Evolutionary conservation across 2,113 vertebrate species (phyloP), one percentile per base, ranked within the genome.

Genomic region (Nothocercus nigrocapillus): DNA sequence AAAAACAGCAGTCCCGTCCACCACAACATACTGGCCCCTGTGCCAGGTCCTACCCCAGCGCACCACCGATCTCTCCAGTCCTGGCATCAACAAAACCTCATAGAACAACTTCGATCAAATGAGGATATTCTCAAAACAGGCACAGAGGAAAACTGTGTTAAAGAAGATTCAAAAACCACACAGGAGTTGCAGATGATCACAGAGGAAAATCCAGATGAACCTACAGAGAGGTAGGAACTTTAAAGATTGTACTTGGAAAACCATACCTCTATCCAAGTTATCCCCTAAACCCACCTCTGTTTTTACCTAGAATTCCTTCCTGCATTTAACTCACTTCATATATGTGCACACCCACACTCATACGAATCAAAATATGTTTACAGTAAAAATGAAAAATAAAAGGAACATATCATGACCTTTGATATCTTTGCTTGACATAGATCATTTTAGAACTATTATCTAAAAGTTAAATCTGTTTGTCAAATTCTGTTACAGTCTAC

Each of bases 221-320:
- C 98, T 90, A 97, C 97, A 96, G 98, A 99, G 94, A 99, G 99
- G 99, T 99, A 99, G 89, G 98, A 96, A 67, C 95, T 97, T 94
- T 92, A 36, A 49, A 84, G 51, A 44, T 54, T 67, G 91, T 34
- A 1, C 94, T 75, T 38, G 56, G 58, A 90, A 93, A 95, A 58
- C 24, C 32, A 28, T 56, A 94, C 53, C 81, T 64, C 87, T 72
- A 44, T 64, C 59, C 64, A 81, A 84, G n/a, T 96, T 92, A 34
- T 66, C 79, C 11, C 87, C 34, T 92, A 12, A 56, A 77, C 25
- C 5, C 88, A 51, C 58, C 72, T 91, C 95, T 82, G 61, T 83
- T 85, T 91, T 59, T 85, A 94, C 88, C 15, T 85, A 70, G 82
- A 85, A 85, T 42, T 93, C 83, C 47, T 56, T 58, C 6, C 15